Percentiles rank a stretch among this genome's conserved stretches.
These are phyloP conservation scores for Phalangium opilio DNA, from an alignment of 2,888 invertebrate species.

Conservation along the genomic window DNA sequence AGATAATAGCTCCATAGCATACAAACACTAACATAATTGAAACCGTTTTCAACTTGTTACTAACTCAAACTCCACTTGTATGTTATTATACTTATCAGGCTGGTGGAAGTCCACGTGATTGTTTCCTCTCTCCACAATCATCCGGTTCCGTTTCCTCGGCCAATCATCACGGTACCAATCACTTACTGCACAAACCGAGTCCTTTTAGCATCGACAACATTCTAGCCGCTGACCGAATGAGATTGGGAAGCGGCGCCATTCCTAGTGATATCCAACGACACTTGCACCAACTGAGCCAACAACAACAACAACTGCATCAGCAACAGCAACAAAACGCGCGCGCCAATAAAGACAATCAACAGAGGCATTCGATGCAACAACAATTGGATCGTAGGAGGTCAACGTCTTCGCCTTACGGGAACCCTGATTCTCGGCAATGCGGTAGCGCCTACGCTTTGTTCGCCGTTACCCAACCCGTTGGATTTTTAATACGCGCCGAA, in stretches of 20 bases:
- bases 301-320: slow-evolving; percentile 8
- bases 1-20: too few relatives aligned
- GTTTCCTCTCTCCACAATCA: too few relatives aligned
- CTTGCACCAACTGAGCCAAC: slow-evolving; percentile 5
- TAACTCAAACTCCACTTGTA: too few relatives aligned
- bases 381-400: not conserved
- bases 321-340: slow-evolving; percentile 6
- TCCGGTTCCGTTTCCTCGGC: too few relatives aligned
- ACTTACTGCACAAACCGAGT: slow-evolving; percentile 4
- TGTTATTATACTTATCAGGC: too few relatives aligned
- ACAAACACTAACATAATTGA: too few relatives aligned
- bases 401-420: not conserved
- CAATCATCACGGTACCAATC: too few relatives aligned
- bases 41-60: too few relatives aligned
- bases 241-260: not conserved
- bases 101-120: too few relatives aligned
- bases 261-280: not conserved
- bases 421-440: not conserved
- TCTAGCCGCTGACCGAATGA: slow-evolving; percentile 9
- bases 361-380: slow-evolving; percentile 1
- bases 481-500: slow-evolving; percentile 11
- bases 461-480: slow-evolving; percentile 13
- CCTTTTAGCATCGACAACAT: slow-evolving; percentile 18
- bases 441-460: not conserved
- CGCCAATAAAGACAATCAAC: not conserved